These are phyloP conservation scores for Calidris pygmaea DNA, from an alignment of 2,113 vertebrate genomes.

Conservation along the genomic window DNA sequence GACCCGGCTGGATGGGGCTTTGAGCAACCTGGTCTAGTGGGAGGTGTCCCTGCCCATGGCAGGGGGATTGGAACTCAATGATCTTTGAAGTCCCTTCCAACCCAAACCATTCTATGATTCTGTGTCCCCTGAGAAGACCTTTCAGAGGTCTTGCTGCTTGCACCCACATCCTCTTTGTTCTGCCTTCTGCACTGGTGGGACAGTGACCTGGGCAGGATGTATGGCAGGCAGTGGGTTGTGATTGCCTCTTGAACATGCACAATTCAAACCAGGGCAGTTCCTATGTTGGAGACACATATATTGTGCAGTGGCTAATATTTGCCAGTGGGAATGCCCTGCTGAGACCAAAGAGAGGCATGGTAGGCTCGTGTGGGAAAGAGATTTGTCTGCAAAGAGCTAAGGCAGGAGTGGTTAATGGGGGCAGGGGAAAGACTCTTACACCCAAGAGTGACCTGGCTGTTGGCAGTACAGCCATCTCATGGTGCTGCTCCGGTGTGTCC, in stretches of 20 bases:
- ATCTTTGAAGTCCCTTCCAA: too few species aligned
- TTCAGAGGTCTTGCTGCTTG: neutral
- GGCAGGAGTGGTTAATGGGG: neutral
- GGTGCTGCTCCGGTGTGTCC: neutral
- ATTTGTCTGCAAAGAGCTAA: neutral
- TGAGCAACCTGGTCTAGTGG: too few species aligned
- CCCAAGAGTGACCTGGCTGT: neutral
- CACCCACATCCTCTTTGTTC: neutral
- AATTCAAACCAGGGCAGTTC: neutral
- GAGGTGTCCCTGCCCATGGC: too few species aligned
- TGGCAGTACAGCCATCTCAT: neutral
- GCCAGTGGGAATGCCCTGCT: neutral
- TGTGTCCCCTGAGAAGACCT: neutral
- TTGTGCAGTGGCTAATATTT: neutral
- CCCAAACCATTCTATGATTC: too few species aligned
- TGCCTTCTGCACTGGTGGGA: neutral
- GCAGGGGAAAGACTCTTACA: neutral
- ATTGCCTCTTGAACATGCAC: neutral
- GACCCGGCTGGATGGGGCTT: too few species aligned
- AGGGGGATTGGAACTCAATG: too few species aligned
- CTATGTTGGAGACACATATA: rapidly evolving
- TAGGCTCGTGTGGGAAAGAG: neutral
- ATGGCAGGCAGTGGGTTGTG: rapidly evolving
- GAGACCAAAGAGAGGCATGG: neutral
- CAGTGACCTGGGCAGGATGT: neutral